phyloP scores from a whole-genome alignment of 2,888 invertebrate genomes.

The Calameuta pallipes region DNA sequence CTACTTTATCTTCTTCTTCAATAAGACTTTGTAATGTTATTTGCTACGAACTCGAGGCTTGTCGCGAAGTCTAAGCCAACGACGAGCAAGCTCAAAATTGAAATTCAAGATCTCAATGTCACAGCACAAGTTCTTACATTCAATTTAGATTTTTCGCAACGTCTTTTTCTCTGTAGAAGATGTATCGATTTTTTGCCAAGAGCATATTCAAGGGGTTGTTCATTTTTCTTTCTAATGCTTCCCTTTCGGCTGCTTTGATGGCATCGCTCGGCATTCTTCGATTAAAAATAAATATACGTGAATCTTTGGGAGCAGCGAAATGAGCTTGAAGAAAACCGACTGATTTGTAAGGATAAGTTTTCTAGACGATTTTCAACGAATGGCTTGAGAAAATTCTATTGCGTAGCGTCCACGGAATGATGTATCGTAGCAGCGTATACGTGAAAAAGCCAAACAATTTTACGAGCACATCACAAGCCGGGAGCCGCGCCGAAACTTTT shows the following conservation, averaged over 20 bases:
- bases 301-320: neutral
- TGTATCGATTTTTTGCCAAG: neutral
- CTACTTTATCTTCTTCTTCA: slow-evolving; percentile 19
- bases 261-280: neutral
- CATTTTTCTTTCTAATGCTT: neutral
- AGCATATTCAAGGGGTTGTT: neutral
- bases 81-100: slow-evolving; percentile 16
- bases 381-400: slow-evolving; percentile 23
- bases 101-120: neutral
- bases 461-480: neutral
- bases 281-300: neutral
- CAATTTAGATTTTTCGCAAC: neutral
- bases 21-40: neutral
- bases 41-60: neutral
- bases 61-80: neutral
- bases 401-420: neutral
- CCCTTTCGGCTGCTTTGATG: neutral
- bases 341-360: slow-evolving; percentile 48
- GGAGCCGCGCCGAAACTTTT: neutral
- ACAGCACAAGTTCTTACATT: neutral
- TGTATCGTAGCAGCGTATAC: neutral
- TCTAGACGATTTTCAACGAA: slow-evolving; percentile 47
- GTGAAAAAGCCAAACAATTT: neutral
- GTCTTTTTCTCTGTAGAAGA: neutral
- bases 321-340: slow-evolving; percentile 32